Conservation (phyloP, 2,797 vertebrate genomes). For the Glyptemys insculpta region DNA sequence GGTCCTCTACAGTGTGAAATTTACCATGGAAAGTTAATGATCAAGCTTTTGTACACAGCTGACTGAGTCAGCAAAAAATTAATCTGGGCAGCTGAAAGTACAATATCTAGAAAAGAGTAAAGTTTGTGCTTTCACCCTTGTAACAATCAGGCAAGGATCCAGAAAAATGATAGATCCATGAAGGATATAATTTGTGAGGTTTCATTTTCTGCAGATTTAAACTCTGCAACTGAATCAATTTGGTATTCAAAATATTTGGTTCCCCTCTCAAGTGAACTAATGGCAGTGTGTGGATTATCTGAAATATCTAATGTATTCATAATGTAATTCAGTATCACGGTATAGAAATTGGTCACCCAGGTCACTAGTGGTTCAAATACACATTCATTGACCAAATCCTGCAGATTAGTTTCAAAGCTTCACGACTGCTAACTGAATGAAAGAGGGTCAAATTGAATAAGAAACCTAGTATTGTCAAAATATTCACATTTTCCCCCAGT, state of each 20-base stretch:
- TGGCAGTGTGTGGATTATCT: background rate
- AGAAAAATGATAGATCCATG: background rate
- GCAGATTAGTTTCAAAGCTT: background rate
- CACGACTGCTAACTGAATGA: no score
- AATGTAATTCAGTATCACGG: background rate
- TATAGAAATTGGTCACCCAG: background rate
- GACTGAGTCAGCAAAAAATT: background rate
- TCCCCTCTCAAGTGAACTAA: background rate
- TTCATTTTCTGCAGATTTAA: background rate
- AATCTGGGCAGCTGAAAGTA: background rate
- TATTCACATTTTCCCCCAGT: no score
- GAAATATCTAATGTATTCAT: background rate
- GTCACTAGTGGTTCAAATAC: background rate
- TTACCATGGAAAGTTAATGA: background rate
- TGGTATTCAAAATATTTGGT: background rate
- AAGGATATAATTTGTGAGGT: background rate
- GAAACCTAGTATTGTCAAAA: no score
- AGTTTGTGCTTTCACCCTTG: background rate
- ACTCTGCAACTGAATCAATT: background rate
- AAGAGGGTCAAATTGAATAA: no score
- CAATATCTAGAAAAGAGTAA: background rate
- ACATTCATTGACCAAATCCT: background rate
- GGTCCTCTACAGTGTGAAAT: background rate
- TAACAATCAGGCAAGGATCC: background rate
- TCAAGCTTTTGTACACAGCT: background rate